Evolutionary conservation across 2,888 invertebrate genomes (phyloP), one percentile per base, ranked within the genome.

Genomic region (Rotaria socialis): DNA sequence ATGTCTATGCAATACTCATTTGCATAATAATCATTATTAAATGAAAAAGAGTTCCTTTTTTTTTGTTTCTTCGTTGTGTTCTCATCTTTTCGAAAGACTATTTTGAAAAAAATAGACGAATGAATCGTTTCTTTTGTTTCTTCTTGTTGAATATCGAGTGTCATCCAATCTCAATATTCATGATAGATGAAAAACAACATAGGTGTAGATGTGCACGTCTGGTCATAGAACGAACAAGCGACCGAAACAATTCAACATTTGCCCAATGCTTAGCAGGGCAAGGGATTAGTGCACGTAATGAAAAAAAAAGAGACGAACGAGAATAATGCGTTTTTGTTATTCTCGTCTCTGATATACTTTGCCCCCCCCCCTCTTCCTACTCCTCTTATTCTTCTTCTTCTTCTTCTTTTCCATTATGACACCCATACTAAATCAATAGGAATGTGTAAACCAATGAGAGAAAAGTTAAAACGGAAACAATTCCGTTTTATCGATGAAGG

Each of bases 211-310:
- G 67, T 67, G 35, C 67, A 67, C 67, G 67, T 67, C 67, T 67
- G 67, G 67, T 67, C 67, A 67, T 67, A 67, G 67, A 67, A 67
- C 67, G 67, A 67, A 67, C n/a, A 60, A 27, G 67, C 67, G 67
- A 35, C 67, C 67, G 67, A 67, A 67, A 67, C 67, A 35, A 67
- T 67, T 67, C 67, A 67, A 67, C 67, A 67, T 67, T 67, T 67
- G 67, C 67, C 67, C 67, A 67, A 67, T 67, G 67, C 67, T 67
- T 67, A 67, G 67, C 67, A 67, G 67, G 67, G 67, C 67, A 67
- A 67, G 67, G 67, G 67, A 67, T 67, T 67, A 67, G 67, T 67
- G 67, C 35, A 67, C 35, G 67, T 67, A 67, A 67, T 67, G 67
- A 67, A 67, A 67, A 52, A 67, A 35, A 67, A 35, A 27, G 67